Conservation (phyloP, 2,113 vertebrate species). For the Ariopsis seemanni region DNA sequence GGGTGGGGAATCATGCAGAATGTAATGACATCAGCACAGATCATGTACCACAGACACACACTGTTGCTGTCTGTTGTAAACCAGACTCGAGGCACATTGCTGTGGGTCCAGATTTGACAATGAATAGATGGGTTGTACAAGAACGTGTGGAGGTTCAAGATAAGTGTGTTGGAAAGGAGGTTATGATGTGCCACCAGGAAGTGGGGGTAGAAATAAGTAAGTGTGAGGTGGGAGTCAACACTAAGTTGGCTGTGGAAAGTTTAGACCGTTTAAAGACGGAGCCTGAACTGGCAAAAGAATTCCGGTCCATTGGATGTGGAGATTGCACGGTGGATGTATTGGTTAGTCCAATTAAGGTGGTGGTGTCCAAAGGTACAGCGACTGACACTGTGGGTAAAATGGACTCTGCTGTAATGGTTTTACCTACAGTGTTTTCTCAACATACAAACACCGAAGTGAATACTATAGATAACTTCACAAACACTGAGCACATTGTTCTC, state of each 20-base stretch:
- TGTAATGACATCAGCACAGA: conserved; percentile 65
- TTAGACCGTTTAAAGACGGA: conserved; percentile 49
- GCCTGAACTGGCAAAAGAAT: conserved; percentile 51
- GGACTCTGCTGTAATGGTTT: conserved; percentile 77
- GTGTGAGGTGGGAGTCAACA: conserved; percentile 80
- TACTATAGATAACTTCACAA: conserved; percentile 72
- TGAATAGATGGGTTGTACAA: conserved; percentile 81
- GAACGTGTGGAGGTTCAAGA: conserved; percentile 75
- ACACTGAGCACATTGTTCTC: conserved; percentile 67
- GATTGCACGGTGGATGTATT: conserved; percentile 81
- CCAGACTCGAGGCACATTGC: conserved; percentile 58
- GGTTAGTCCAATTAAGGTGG: conserved; percentile 66
- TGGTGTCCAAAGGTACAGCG: conserved; percentile 67
- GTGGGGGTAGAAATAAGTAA: conserved; percentile 70
- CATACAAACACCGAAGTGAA: conserved; percentile 75
- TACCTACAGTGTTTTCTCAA: conserved; percentile 70
- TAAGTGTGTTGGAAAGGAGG: conserved; percentile 62
- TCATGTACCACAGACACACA: conserved; percentile 63
- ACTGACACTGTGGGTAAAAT: conserved; percentile 67
- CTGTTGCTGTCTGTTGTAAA: conserved; percentile 73
- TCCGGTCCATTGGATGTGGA: conserved; percentile 81
- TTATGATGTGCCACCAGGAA: conserved; percentile 67
- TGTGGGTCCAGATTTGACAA: conserved; percentile 78
- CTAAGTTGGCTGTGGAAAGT: conserved; percentile 64
- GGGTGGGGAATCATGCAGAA: conserved; percentile 76